Evolutionary conservation across 2,888 invertebrate species (phyloP).

Genomic region (Drosophila meridiana): DNA sequence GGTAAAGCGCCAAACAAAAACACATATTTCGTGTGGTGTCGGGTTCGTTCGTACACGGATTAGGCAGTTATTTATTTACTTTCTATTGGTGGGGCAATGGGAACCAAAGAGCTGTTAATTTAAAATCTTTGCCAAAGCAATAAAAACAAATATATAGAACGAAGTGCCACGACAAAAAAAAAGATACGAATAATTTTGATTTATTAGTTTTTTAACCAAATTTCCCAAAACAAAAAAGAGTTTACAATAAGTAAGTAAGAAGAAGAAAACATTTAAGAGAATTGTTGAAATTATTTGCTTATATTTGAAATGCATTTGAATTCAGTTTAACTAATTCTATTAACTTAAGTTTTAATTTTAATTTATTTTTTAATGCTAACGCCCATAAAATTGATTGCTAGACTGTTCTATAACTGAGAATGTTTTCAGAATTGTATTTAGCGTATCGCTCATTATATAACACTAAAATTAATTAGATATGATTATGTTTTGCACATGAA

Average conservation of each 20-base stretch:
- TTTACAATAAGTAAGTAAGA: conserved; percentile 38
- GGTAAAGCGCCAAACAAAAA: conserved; percentile 86
- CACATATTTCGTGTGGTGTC: conserved; percentile 37
- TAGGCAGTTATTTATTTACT: conserved; percentile 40
- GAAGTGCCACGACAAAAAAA: conserved; percentile 42
- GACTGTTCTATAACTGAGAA: not conserved
- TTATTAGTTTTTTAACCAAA: conserved; percentile 25
- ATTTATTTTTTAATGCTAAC: conserved; percentile 3
- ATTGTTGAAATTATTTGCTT: not conserved
- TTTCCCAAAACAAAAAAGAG: not conserved
- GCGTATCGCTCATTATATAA: not conserved
- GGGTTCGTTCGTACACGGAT: conserved; percentile 32
- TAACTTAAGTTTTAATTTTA: not conserved
- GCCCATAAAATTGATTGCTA: not conserved
- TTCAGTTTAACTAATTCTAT: conserved; percentile 17
- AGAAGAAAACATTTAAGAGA: conserved; percentile 5
- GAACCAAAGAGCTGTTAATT: conserved; percentile 45
- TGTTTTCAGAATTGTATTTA: not conserved
- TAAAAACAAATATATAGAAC: conserved; percentile 46
- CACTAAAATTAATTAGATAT: conserved; percentile 12
- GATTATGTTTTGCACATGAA: conserved; percentile 6
- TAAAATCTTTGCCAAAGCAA: conserved; percentile 40
- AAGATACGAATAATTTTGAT: conserved; percentile 22
- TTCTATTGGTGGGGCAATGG: conserved; percentile 21
- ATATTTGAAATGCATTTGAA: not conserved